phyloP scores from a whole-genome alignment of 2,797 vertebrate species.

The Anabacerthia variegaticeps region DNA sequence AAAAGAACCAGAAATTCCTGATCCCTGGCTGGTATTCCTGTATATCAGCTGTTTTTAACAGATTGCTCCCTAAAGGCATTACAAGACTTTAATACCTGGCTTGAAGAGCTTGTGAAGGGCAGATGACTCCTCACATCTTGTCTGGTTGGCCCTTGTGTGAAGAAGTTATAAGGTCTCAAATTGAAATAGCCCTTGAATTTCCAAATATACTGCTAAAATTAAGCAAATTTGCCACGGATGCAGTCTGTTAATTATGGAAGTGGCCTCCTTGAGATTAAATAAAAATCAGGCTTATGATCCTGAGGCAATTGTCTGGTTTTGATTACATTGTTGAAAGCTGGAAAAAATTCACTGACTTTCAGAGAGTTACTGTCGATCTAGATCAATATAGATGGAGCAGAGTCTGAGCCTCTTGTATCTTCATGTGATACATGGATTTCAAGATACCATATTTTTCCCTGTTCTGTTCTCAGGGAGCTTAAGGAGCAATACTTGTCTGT shows the following conservation, averaged over 20 bases:
- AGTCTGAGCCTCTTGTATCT: not conserved
- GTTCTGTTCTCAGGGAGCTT: not conserved
- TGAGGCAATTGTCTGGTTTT: not conserved
- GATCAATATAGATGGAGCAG: not conserved
- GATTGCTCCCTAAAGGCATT: not conserved
- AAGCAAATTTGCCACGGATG: not conserved
- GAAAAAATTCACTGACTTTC: not conserved
- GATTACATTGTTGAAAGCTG: not conserved
- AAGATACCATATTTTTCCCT: not conserved
- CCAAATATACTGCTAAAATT: not conserved
- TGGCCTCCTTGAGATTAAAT: not conserved
- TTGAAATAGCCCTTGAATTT: not conserved
- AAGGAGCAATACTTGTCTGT: not conserved
- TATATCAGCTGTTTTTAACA: not conserved
- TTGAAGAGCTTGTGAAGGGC: not conserved
- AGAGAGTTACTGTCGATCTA: not conserved
- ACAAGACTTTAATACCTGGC: not conserved
- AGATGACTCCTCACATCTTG: not conserved
- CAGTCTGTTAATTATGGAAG: not conserved
- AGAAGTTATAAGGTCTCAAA: not conserved
- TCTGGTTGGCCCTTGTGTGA: not conserved
- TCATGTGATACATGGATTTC: not conserved
- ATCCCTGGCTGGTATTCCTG: not conserved
- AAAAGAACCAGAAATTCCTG: not conserved
- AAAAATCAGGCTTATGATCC: not conserved